Base-by-base conservation (phyloP, 2,888 invertebrate genomes). In the Oxystoma pomonae region DNA sequence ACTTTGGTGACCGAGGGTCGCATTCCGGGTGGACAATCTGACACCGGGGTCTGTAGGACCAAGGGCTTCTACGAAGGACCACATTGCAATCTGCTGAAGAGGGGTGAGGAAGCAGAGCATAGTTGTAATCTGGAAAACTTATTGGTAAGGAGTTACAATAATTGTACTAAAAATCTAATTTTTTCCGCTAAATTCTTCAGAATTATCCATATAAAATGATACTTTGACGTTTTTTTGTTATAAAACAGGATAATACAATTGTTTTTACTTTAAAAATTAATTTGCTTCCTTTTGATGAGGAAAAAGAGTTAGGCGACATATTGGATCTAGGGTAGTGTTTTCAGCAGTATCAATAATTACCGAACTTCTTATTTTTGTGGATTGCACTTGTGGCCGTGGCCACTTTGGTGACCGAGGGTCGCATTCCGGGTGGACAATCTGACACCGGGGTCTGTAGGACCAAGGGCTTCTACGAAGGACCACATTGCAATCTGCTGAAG, bases 31-130 rank as follows among this genome's bases (percentile, higher is more conserved):
- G 63, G 60, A 2, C 63, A 65, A 16, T 61, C 56, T 12, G 71
- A 69, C 51, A 74, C 81, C 76, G 63, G 82, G 73, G 70, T 78
- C 74, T 68, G 78, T 16, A 76, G 76, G 66, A 69, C 74, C 56
- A 76, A 86, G 70, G 88, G 88, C 50, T 87, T 88, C 77, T 84
- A 83, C 70, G 88, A 89, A 79, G 89, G 90, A 50, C 89, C 88
- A 21, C 90, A 90, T 75, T 88, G 88, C 74, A 65, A 65, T 5
- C 53, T 58, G 18, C 53, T 60, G 18, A 67, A 61, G 12, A 61
- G 55, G 57, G 35, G 57, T 16, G 65, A 59, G 12, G 75, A 78
- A 21, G 80, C 77, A 65, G 79, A 80, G 69, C 85, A 85, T 72
- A 76, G 74, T 67, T 85, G 85, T 74, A 80, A 82, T 67, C 77